Base-by-base conservation (phyloP, 1,140 invertebrate species). In the Pectinophora gossypiella region DNA sequence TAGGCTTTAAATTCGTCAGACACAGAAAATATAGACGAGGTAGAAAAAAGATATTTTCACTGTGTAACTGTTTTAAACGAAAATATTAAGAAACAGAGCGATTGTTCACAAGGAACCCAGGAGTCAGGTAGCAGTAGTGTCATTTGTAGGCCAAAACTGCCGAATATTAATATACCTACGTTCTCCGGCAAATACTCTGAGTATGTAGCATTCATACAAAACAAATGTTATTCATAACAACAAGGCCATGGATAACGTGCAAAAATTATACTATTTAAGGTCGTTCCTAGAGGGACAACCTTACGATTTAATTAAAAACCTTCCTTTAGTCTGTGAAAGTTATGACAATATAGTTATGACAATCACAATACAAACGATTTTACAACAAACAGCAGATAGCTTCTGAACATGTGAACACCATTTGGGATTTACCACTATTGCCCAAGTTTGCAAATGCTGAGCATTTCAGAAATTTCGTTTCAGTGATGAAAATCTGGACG, bases 231-330 rank as follows among this genome's bases (percentile, higher is more conserved):
- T 57, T 22, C 19, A 57, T 21, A 52, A 47, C 6, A 32, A 57
- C 19, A 38, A 43, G n/a, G 7, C 6, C n/a, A 5, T 57, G 0
- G 48, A 51, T 42, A 15, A 23, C 4, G 12, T 57, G 1, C 48
- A 57, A 51, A 57, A 57, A 21, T 36, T 57, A 13, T 52, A 51
- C 43, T 54, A 59, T 32, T 32, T 59, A 19, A 20, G 50, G 9
- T 45, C 51, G 3, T 59, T 46, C 15, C 23, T 59, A n/a, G 15
- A 50, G 12, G 42, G 20, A 23, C 27, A 59, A 27, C 56, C 56
- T 7, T 51, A n/a, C 18, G 51, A 54, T 38, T 15, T 59, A 7
- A 54, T 59, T 5, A 59, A 59, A 47, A 54, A 47, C 22, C 35
- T 59, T 3, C 56, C 55, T 10, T 2, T 57, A 12, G 10, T 0